Evolutionary conservation across 2,797 vertebrate species (phyloP).

Genomic region (Brachymystax lenok): DNA sequence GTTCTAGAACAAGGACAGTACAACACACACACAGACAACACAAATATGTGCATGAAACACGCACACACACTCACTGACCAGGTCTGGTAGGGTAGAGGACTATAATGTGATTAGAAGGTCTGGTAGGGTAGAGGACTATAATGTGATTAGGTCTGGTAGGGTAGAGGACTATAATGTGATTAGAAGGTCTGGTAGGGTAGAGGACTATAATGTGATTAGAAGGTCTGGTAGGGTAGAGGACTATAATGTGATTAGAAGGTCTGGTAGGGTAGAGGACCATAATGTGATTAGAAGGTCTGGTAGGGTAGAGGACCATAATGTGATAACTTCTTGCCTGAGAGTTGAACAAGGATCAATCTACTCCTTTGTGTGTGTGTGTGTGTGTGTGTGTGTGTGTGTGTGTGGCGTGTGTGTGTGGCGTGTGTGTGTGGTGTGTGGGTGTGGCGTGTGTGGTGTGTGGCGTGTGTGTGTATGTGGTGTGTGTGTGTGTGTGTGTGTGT

Average conservation of each 20-base stretch:
- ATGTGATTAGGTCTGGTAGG: slow-evolving; percentile 64
- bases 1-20: neutral
- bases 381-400: slow-evolving; percentile 43
- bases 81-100: slow-evolving; percentile 68
- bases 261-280: slow-evolving; percentile 68
- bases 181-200: slow-evolving; percentile 51
- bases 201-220: slow-evolving; percentile 78
- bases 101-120: slow-evolving; percentile 77
- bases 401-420: slow-evolving; percentile 15
- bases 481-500: neutral
- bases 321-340: slow-evolving; percentile 84
- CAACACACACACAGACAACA: slow-evolving; percentile 7
- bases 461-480: neutral
- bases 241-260: slow-evolving; percentile 63
- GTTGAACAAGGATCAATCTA: slow-evolving; percentile 81
- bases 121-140: slow-evolving; percentile 67
- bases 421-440: slow-evolving; percentile 7
- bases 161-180: slow-evolving; percentile 80
- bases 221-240: slow-evolving; percentile 69
- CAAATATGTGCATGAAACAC: neutral
- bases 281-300: slow-evolving; percentile 73
- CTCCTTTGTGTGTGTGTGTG: slow-evolving; percentile 57
- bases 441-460: neutral
- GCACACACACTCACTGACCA: slow-evolving; percentile 55
- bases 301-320: slow-evolving; percentile 77